These are phyloP conservation scores for Copidosoma aretas DNA, from an alignment of 2,888 invertebrate genomes.

Conservation along the genomic window DNA sequence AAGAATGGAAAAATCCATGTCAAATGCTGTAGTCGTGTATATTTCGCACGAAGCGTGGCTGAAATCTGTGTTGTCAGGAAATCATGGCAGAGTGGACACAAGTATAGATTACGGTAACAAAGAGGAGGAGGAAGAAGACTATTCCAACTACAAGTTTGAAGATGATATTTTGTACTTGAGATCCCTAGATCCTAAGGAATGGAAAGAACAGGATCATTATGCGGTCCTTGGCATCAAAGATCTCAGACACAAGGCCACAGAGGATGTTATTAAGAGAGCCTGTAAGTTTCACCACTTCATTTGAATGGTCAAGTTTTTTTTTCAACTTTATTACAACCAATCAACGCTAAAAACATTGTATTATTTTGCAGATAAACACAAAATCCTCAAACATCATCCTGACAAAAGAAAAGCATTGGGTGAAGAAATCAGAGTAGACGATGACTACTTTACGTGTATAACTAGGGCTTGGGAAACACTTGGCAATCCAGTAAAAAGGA, in stretches of 20 bases:
- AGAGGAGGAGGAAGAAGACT: constrained; percentile 51
- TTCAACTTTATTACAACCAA: constrained; percentile 8
- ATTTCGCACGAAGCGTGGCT: constrained; percentile 57
- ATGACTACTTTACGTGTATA: constrained; percentile 98
- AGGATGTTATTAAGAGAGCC: constrained; percentile 92
- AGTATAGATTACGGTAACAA: constrained; percentile 26
- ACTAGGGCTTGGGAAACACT: constrained; percentile 95
- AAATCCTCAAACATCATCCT: constrained; percentile 94
- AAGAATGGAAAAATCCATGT: constrained; percentile 47
- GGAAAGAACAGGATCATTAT: constrained; percentile 99
- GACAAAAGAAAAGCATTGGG: constrained; percentile 94
- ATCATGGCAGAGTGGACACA: constrained; percentile 43
- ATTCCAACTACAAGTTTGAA: constrained; percentile 66
- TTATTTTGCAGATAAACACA: constrained; percentile 69
- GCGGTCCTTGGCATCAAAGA: constrained; percentile 89
- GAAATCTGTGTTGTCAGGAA: constrained; percentile 54
- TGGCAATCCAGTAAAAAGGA: constrained; percentile 80
- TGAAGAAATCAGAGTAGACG: constrained; percentile 85
- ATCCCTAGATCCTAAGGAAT: constrained; percentile 92
- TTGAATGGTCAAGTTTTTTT: neutral
- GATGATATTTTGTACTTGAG: constrained; percentile 84
- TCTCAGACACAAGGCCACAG: constrained; percentile 83
- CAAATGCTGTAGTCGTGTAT: constrained; percentile 55
- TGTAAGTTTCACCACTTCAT: constrained; percentile 68
- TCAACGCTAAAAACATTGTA: neutral